Evolutionary conservation across 2,113 vertebrate species (phyloP).

Genomic region (Hippocampus comes): DNA sequence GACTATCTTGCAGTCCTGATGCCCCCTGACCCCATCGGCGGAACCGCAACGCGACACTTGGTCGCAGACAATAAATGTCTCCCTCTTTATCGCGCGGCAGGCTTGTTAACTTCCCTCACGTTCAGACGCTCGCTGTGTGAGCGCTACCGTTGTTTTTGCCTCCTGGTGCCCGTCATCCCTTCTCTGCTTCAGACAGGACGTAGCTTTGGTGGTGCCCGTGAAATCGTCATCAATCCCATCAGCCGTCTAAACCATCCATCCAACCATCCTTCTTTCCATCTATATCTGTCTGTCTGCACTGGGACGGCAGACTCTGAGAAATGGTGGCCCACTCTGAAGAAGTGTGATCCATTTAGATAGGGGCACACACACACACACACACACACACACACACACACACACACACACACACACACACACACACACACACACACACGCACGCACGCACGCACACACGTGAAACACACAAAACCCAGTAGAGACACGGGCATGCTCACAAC

Average conservation of each 20-base stretch:
- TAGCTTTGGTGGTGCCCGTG: constrained; percentile 60
- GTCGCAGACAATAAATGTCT: constrained; percentile 36
- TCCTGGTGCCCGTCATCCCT: constrained; percentile 49
- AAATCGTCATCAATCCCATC: neutral
- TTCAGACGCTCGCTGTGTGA: constrained; percentile 41
- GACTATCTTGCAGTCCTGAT: constrained; percentile 52
- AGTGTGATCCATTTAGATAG: constrained; percentile 74
- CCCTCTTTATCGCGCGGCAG: constrained; percentile 26
- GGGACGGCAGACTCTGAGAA: constrained; percentile 65
- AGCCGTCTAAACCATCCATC: neutral
- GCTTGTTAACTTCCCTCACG: constrained; percentile 53
- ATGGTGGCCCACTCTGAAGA: constrained; percentile 66
- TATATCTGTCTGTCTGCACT: constrained; percentile 36
- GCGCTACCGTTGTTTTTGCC: constrained; percentile 40
- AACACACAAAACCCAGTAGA: neutral
- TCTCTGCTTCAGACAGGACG: constrained; percentile 57
- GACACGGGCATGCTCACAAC: neutral
- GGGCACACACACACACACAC: constrained; percentile 9
- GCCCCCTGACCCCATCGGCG: constrained; percentile 50
- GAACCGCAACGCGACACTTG: constrained; percentile 20
- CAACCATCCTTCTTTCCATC: constrained; percentile 37
- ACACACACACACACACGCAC: constrained; percentile 9
- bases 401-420: constrained; percentile 12
- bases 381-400: constrained; percentile 9
- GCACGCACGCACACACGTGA: constrained; percentile 3